Percentiles rank a stretch among this genome's conserved stretches.
Evolutionary conservation across 1,140 invertebrate species (phyloP).

Genomic region (Solenopsis invicta): DNA sequence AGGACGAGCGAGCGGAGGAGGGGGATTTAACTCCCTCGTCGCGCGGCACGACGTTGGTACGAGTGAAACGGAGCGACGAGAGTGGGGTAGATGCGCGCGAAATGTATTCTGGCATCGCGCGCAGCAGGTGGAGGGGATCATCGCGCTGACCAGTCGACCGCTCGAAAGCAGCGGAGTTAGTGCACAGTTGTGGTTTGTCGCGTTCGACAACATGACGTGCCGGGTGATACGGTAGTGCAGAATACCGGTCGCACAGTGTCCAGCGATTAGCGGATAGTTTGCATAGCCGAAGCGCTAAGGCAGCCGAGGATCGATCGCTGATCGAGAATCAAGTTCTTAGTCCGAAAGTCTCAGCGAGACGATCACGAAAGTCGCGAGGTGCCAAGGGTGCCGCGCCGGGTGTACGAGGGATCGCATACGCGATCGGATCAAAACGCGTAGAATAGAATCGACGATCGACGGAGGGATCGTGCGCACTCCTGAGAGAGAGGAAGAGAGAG

Average conservation of each 20-base stretch:
- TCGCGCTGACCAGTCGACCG: conserved; percentile 10
- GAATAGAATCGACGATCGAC: too few relatives aligned
- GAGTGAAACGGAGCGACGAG: background rate
- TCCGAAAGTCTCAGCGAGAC: background rate
- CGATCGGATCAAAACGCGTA: too few relatives aligned
- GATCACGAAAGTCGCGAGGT: background rate
- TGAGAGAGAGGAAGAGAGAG: too few relatives aligned
- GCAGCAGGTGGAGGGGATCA: background rate
- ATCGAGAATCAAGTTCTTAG: too few relatives aligned
- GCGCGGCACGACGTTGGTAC: background rate
- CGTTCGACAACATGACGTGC: background rate
- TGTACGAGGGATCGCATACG: background rate
- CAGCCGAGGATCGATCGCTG: too few relatives aligned
- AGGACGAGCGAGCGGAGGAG: background rate
- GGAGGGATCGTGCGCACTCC: too few relatives aligned
- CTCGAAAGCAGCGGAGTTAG: background rate
- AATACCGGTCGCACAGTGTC: background rate
- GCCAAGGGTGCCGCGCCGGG: too few relatives aligned
- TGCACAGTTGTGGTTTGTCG: background rate
- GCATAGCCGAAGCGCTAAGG: too few relatives aligned
- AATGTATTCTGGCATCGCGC: background rate
- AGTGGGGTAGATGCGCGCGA: background rate
- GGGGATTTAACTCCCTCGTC: background rate
- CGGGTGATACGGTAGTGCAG: background rate
- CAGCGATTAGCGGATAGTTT: too few relatives aligned